phyloP scores from a whole-genome alignment of 2,113 vertebrate genomes.

The Hoplias malabaricus region DNA sequence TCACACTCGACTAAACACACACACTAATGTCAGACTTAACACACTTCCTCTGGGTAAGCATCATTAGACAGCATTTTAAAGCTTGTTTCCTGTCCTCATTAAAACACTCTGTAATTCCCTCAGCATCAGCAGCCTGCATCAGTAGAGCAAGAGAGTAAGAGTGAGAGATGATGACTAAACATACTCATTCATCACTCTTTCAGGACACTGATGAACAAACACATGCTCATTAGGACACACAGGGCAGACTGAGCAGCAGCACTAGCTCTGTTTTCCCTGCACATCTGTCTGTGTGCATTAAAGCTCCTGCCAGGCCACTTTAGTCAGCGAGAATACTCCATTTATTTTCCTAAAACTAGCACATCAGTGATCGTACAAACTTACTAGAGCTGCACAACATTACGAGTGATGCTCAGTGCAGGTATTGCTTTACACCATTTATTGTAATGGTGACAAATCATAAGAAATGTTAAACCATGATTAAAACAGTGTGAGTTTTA shows the following conservation, averaged over 20 bases:
- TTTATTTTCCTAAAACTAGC: no score
- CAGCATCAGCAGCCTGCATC: neutral
- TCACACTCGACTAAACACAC: neutral
- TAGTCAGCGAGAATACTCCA: no score
- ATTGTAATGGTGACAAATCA: no score
- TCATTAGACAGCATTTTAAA: neutral
- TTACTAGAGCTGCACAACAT: no score
- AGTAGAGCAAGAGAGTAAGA: neutral
- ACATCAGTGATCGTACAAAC: no score
- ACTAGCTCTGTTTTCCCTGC: no score
- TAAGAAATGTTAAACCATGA: no score
- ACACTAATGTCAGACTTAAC: neutral
- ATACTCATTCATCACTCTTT: conserved; percentile 3
- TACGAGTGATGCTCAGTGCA: no score
- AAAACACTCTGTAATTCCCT: neutral
- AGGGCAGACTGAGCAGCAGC: neutral
- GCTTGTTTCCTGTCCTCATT: neutral
- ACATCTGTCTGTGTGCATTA: no score
- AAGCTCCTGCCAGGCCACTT: no score
- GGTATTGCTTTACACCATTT: no score
- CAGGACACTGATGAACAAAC: neutral
- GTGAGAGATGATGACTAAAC: conserved; percentile 1
- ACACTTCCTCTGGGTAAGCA: neutral
- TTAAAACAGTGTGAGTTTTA: no score
- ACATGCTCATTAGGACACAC: neutral